Evolutionary conservation across 2,113 vertebrate species (phyloP), one percentile per base, ranked within the genome.

Genomic region (Pangasianodon hypophthalmus): DNA sequence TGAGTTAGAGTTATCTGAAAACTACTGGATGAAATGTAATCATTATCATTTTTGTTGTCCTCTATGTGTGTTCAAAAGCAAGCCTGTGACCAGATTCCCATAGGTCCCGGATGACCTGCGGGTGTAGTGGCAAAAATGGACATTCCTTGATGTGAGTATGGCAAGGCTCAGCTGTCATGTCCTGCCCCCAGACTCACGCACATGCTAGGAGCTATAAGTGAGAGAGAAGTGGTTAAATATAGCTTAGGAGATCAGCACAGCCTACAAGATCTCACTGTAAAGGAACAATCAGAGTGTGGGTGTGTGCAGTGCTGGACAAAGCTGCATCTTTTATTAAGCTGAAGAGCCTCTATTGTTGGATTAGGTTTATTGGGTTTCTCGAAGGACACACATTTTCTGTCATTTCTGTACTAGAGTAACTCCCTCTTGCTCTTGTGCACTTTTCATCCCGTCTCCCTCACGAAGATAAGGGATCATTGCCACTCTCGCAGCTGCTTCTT

Each of bases 151-250:
- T 88, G 83, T 77, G 87, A 85, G 84, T 64, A 84, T 86, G 69
- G 82, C 87, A 87, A 52, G 85, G 80, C 84, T 90, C 92, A 93
- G 92, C 92, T 91, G 92, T 93, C 91, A 90, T 87, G 52, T 84
- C 82, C 88, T 94, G 60, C 75, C 79, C 85, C 82, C 75, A 84
- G 86, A 41, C 62, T 90, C 92, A 86, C 73, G 93, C 95, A 95
- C 95, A 95, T 95, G 95, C 94, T 93, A 94, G 93, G 88, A 75
- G 91, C 88, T 91, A 87, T 29, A 90, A 92, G 92, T 92, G 93
- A 94, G 91, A 62, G 91, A 88, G 92, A 41, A 85, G 10, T 37
- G 88, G 95, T 93, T 96, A 96, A 95, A 96, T 95, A 95, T 96
- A 96, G 95, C 94, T 75, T 48, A 69, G 69, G 56, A 91, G 91